Evolutionary conservation across 2,888 invertebrate genomes (phyloP).

Genomic region (Scaptomyza cyrtandrae): DNA sequence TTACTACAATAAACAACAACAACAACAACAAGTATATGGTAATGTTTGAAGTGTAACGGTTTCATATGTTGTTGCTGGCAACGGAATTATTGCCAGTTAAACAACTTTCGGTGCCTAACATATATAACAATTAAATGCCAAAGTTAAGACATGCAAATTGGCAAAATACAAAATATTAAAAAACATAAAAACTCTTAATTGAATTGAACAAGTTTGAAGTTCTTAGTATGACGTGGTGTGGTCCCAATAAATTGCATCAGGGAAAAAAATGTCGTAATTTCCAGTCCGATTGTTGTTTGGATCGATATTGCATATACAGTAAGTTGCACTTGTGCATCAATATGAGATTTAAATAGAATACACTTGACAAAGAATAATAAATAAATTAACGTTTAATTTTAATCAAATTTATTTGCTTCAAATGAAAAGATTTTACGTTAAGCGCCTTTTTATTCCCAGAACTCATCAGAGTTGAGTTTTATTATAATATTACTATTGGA

Average conservation of each 20-base stretch:
- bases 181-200: conserved; percentile 23
- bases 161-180: not conserved
- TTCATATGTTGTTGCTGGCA: conserved; percentile 35
- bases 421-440: too few species aligned
- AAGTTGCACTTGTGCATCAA: too few species aligned
- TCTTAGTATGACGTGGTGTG: not conserved
- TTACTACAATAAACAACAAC: conserved; percentile 35
- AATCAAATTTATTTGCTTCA: too few species aligned
- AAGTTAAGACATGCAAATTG: conserved; percentile 61
- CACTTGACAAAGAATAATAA: too few species aligned
- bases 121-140: conserved; percentile 61
- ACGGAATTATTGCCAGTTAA: conserved; percentile 67
- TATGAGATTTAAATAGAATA: too few species aligned
- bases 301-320: not conserved
- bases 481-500: too few species aligned
- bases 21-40: conserved; percentile 19
- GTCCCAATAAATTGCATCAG: not conserved
- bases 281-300: not conserved
- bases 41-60: conserved; percentile 34
- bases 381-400: too few species aligned
- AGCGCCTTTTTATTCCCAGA: too few species aligned
- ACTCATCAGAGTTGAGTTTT: too few species aligned
- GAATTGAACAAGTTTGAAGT: conserved; percentile 18
- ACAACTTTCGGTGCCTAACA: conserved; percentile 56
- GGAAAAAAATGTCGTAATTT: not conserved